Base-by-base conservation (phyloP, 2,797 vertebrate species). In the Emys orbicularis region DNA sequence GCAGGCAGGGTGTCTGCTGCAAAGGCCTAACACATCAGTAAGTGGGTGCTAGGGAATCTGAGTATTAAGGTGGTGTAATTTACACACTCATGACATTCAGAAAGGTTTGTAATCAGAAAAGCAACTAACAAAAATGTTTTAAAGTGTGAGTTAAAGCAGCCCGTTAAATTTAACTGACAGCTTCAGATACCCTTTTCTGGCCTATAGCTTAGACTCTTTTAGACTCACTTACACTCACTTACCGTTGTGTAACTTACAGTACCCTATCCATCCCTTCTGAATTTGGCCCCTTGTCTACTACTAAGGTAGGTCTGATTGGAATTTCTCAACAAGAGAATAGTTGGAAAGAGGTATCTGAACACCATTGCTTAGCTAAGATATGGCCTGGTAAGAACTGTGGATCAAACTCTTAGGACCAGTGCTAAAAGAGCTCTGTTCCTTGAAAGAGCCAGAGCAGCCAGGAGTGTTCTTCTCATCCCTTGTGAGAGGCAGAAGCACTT, bases 11-110 rank as follows among this genome's bases (percentile, higher is more conserved):
- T 85, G 82, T 95, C 72, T 87, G 90, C 90, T 91, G 88, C 94
- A 96, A 97, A 97, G 96, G 34, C 47, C 90, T 97, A 93, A 97
- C 90, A 80, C 90, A 89, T 92, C 59, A 88, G 74, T 86, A 90
- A 95, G 2, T 47, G 37, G 88, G 44, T 88, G 8, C 13, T 84
- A 54, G 86, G 83, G 89, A 93, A 95, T 59, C 11, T 56, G 56
- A 0, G 27, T 49, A 6, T 49, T 47, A 47, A 77, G 6, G 0
- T 27, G 87, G 18, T 77, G 54, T 41, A 79, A 83, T 10, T 97
- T 94, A 83, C 79, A 93, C 86, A 83, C 12, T 44, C 61, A 44
- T 44, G 41, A 37, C 47, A 76, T 87, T 96, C 90, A 56, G 49
- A 91, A 89, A 81, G 37, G 54, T 29, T 41, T 57, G 44, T 47